Evolutionary conservation across 2,113 vertebrate species (phyloP), one percentile per base, ranked within the genome.

Genomic region (Herpailurus yagouaroundi): DNA sequence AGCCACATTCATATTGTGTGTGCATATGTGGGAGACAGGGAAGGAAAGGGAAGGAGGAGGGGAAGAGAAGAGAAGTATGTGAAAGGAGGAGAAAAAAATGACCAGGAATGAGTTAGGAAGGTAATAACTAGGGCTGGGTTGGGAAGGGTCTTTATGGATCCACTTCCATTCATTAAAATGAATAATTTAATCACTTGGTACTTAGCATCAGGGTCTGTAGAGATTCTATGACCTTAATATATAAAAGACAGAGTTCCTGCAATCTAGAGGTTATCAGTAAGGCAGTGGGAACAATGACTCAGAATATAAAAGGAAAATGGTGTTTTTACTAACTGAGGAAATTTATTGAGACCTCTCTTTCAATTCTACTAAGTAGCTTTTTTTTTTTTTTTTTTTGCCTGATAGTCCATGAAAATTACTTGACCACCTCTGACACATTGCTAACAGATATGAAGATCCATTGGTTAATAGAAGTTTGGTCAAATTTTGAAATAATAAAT

Each of bases 291-390:
- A 36, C 41, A 76, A 2, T 90, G 63, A 50, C 38, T 50, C 41
- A 27, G 41, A 85, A 80, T 36, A 38, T 31, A 87, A 69, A 79
- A 69, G n/a, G 64, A 57, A 18, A 94, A 27, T 6, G 11, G 1
- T 82, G 29, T 95, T 83, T 95, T 83, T 74, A 76, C 63, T 71
- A 79, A 25, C 27, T 79, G n/a, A 74, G 68, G 66, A 89, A 94
- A 82, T 82, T 60, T 3, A 66, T 10, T 48, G 50, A 84, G 27
- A 57, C 21, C 27, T 92, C 52, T 68, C 15, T 94, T 91, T 73
- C 21, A 52, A 0, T 77, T 90, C n/a, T 69, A 11, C 45, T 13
- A 0, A 27, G 60, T 0, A 41, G 41, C 33, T 60, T 69, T 90
- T 66, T 69, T 45, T 57, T 57, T 19, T 15, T 14, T 45, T 45